Evolutionary conservation across 2,888 invertebrate species (phyloP).

Genomic region (Cyaniris semiargus): DNA sequence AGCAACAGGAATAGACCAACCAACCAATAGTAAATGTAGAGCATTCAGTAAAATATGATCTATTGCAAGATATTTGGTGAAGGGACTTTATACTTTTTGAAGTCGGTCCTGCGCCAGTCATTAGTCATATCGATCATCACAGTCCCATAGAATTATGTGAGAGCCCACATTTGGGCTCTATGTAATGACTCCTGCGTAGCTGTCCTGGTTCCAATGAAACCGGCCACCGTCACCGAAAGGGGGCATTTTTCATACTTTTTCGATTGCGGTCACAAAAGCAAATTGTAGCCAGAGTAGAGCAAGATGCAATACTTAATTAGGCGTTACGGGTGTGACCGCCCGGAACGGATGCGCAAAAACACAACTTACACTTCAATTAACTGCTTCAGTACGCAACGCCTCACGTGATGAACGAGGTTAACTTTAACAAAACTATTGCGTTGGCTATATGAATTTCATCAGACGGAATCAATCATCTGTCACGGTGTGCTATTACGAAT

Average conservation of each 20-base stretch:
- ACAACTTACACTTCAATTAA: constrained; percentile 26
- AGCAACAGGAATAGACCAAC: neutral
- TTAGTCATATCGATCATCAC: no score
- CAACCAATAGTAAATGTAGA: no score
- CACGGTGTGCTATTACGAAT: neutral
- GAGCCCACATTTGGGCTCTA: no score
- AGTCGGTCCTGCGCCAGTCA: no score
- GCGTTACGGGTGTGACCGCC: constrained; percentile 4
- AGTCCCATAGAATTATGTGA: no score
- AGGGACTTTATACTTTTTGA: no score
- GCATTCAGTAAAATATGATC: no score
- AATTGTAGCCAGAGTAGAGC: neutral
- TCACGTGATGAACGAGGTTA: constrained; percentile 24
- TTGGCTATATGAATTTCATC: constrained; percentile 1
- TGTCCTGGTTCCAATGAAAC: no score
- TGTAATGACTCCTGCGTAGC: no score
- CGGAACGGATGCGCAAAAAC: constrained; percentile 34
- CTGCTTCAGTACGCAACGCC: constrained; percentile 31
- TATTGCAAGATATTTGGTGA: no score
- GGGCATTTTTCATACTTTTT: neutral
- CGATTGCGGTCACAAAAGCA: neutral
- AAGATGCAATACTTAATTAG: constrained; percentile 24
- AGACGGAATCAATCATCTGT: neutral
- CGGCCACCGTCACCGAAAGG: no score
- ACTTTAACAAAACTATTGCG: constrained; percentile 20